phyloP scores from a whole-genome alignment of 2,888 invertebrate genomes.

The Hipparchia sbordonii region DNA sequence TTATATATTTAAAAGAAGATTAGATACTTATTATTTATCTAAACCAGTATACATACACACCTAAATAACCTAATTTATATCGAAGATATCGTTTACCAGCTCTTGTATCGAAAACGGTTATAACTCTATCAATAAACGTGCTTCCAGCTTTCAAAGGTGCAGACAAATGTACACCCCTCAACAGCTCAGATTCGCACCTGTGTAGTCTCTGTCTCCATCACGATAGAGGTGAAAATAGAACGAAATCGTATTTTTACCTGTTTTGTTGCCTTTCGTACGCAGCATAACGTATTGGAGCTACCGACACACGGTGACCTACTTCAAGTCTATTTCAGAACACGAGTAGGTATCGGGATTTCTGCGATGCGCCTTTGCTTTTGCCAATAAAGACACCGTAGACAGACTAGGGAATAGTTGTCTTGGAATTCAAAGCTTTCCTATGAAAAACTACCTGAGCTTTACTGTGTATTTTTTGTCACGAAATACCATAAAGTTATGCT shows the following conservation, averaged over 20 bases:
- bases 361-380: slow-evolving; percentile 15
- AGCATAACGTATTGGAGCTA: slow-evolving; percentile 14
- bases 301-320: slow-evolving; percentile 22
- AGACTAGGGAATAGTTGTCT: slow-evolving; percentile 1
- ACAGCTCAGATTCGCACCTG: slow-evolving; percentile 2
- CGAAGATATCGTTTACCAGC: slow-evolving; percentile 5
- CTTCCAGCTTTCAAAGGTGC: slow-evolving; percentile 24
- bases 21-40: too few relatives aligned
- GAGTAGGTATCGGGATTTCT: slow-evolving; percentile 21
- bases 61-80: too few relatives aligned
- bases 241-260: neutral
- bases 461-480: neutral
- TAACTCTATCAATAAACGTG: slow-evolving; percentile 22
- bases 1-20: too few relatives aligned
- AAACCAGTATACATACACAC: too few relatives aligned
- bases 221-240: slow-evolving; percentile 3
- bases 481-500: neutral
- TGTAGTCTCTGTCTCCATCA: neutral
- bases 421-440: neutral
- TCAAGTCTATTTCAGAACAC: slow-evolving; percentile 25
- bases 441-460: neutral
- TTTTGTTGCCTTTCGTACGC: slow-evolving; percentile 13
- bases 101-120: slow-evolving; percentile 12
- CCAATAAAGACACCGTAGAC: slow-evolving; percentile 11
- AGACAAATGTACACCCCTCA: slow-evolving; percentile 18